Evolutionary conservation across 1,140 invertebrate species (phyloP).

Genomic region (Eueides isabella): DNA sequence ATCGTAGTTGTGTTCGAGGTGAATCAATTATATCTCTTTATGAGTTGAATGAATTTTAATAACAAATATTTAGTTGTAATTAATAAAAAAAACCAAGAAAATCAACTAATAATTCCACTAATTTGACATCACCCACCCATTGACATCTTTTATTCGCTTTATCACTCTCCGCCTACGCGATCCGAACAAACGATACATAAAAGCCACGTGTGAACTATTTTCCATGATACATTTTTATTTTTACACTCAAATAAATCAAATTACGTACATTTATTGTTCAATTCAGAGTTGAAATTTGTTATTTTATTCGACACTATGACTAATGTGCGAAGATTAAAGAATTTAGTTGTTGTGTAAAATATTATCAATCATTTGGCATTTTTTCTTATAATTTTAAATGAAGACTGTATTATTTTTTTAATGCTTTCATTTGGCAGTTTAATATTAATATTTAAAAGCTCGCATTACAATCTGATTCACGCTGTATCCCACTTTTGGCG

Average conservation of each 20-base stretch:
- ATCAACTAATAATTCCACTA: neutral
- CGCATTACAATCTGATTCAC: no score
- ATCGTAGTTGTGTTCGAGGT: no score
- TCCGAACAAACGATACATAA: neutral
- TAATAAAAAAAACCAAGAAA: neutral
- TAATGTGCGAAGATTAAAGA: conserved; percentile 7
- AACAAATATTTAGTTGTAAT: neutral
- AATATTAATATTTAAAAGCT: no score
- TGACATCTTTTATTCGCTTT: neutral
- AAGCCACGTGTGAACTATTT: conserved; percentile 2
- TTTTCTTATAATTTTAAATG: neutral
- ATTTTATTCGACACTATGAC: neutral
- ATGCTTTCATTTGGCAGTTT: neutral
- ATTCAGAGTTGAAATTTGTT: neutral
- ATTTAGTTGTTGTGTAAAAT: neutral
- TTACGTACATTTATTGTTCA: neutral
- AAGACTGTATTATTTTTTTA: neutral
- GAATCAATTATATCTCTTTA: no score
- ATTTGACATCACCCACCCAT: neutral
- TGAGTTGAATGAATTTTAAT: no score
- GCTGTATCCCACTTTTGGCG: no score
- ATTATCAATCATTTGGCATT: neutral
- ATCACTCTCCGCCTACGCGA: neutral
- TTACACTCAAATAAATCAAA: neutral
- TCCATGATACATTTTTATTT: neutral